Evolutionary conservation across 2,888 invertebrate species (phyloP), one percentile per base, ranked within the genome.

Genomic region (Leptodirus hochenwartii): DNA sequence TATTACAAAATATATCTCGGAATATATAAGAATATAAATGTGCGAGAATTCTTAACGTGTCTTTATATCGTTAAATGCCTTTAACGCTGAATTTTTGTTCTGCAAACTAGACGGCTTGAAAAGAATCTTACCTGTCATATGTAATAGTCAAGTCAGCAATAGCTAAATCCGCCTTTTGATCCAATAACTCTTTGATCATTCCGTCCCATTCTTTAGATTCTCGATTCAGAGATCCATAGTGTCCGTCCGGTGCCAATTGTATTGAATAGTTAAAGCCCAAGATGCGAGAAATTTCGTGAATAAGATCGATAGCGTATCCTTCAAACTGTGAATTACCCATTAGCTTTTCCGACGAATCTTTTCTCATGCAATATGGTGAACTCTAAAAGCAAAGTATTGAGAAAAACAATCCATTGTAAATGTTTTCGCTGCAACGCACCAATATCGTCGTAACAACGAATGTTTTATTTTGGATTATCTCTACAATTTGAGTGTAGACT

Each of bases 141-240:
- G 91, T 98, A 43, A 98, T 96, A 16, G 96, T 96, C 32, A 98
- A 66, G 58, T 96, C 93, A 6, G 93, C 96, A 27, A 98, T 85
- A 2, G 93, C 95, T 40, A 98, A 63, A 57, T 95, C 93, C 8
- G 91, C 91, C 47, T 81, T 77, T 56, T 84, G 84, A 52, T 85
- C 84, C 40, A 87, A 58, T 32, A 87, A 61, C 51, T 87, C 85
- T 44, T 78, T 66, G 47, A 87, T 82, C 80, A 85, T 85, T 31
- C 85, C 85, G 50, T 85, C 82, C 85, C 87, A 87, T 59, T 84
- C 82, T 48, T 37, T 13, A 23, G 78, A 80, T 50, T 78, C 71
- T 39, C 76, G 65, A 52, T 82, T 82, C 40, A 67, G 65, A 33
- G 80, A 78, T 9, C 87, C 87, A 53, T 85, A 84, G 45, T 77